Percentiles rank a stretch among this genome's conserved stretches.
These are phyloP conservation scores for Macrophya alboannulata DNA, from an alignment of 2,888 invertebrate genomes.

Conservation along the genomic window DNA sequence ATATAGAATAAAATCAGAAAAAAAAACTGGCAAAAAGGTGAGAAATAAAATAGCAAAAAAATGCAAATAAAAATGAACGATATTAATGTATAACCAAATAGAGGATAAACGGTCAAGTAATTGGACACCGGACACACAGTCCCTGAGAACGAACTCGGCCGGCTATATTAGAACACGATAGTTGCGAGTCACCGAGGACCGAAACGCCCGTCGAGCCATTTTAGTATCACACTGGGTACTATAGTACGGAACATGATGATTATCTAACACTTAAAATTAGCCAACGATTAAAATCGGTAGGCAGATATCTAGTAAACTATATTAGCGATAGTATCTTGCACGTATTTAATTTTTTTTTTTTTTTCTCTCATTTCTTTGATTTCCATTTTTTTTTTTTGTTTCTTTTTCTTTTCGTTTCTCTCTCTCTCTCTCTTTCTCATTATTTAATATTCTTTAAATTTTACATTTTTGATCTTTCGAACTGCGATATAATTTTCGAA, in stretches of 20 bases:
- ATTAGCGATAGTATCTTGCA: neutral
- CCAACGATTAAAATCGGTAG: conserved; percentile 68
- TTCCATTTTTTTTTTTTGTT: neutral
- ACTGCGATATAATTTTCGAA: neutral
- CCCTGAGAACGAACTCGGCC: conserved; percentile 53
- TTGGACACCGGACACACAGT: conserved; percentile 74
- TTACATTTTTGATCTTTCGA: neutral
- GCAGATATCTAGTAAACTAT: neutral
- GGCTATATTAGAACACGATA: conserved; percentile 78
- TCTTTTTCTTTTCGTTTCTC: neutral
- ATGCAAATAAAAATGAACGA: neutral
- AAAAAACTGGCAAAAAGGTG: conserved; percentile 8
- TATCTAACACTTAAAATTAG: conserved; percentile 80
- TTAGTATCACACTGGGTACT: conserved; percentile 62
- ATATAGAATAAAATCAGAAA: neutral
- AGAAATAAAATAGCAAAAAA: neutral
- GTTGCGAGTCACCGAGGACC: conserved; percentile 53
- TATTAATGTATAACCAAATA: conserved; percentile 1
- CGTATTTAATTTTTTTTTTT: conserved; percentile 24
- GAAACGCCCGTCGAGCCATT: conserved; percentile 60
- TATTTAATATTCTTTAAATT: too few species aligned
- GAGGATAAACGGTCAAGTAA: conserved; percentile 70
- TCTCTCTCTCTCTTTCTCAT: neutral
- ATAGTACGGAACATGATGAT: conserved; percentile 67
- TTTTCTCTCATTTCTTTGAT: neutral